Evolutionary conservation across 2,888 invertebrate genomes (phyloP), one percentile per base, ranked within the genome.

Genomic region (Monopis laevigella): DNA sequence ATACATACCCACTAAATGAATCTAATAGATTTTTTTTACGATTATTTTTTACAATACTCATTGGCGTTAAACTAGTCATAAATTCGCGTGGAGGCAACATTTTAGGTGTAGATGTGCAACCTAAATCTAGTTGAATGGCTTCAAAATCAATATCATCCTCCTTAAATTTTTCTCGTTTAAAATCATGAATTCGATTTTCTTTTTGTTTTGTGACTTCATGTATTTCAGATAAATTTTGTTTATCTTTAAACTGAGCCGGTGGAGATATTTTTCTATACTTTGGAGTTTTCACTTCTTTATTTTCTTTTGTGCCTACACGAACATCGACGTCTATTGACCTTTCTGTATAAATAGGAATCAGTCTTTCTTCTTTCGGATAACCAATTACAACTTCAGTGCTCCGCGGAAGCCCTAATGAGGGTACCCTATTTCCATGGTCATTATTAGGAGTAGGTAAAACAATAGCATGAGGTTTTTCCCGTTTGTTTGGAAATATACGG

Each of bases 41-140:
- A 51, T 64, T 49, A 47, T 53, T 59, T 48, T 66, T 77, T 44
- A 58, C 64, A 38, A 55, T 61, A 46, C 59, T 68, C 41, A 50
- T 64, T 46, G 59, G 53, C 41, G 49, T 48, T 26, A 46, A 36
- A 13, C 58, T 58, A 41, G 65, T 67, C 59, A 74, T 60, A 45
- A 65, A 73, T 43, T 80, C 75, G 41, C 70, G 61, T 18, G 81
- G 75, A 36, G 72, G 64, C 40, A 80, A 53, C 70, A 80, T 78
- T 59, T 78, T 82, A 38, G 82, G 82, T 27, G 82, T 82, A 0
- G 82, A 82, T 1, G 73, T 78, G 49, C 78, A 81, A 27, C 70
- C 78, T 47, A 77, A 49, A 48, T 78, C 71, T 46, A 81, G 54
- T 43, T 80, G 78, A 29, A 72, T 59, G 43, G 81, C 80, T 32